Base-by-base conservation (phyloP, 2,888 invertebrate genomes). In the Beris chalybata region DNA sequence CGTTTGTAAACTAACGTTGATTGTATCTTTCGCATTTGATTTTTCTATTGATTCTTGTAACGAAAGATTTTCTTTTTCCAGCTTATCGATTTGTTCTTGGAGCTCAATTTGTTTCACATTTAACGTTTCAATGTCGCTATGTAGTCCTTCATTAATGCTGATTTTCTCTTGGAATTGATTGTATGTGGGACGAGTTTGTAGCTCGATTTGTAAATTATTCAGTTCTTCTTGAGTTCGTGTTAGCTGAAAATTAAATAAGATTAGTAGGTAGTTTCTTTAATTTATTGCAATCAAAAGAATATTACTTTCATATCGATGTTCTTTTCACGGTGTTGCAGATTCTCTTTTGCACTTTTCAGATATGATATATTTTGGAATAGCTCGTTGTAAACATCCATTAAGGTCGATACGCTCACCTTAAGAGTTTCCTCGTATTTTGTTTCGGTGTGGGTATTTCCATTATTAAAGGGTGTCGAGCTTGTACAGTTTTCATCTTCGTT, bases 61-160 rank as follows among this genome's bases (percentile, higher is more conserved):
- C 15, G 15, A 38, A 6, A 74, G 74, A 57, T 75, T 78, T 71
- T 79, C 79, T 3, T 75, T 72, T 58, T 78, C 74, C 67, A 80
- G 72, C 71, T 77, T 76, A 66, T 77, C 76, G 0, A 78, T 64
- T 4, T 76, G 74, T 57, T 73, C 71, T 43, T 73, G 71, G 31
- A 48, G 38, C 44, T 58, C 48, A 48, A 32, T 45, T 45, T 67
- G 59, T 38, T 30, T 48, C 12, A 61, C n/a, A 15, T 63, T 61
- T 2, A 66, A 53, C 30, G 63, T n/a, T 13, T 54, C 56, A 4
- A 65, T 61, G 15, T 65, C 56, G 31, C 31, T 63, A 30, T 65
- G 61, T 13, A 57, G 32, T 57, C 70, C 68, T 31, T 69, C 66
- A 59, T 71, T 71, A 13, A 71, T 53, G 58, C 55, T 68, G 43